These are phyloP conservation scores for Callipepla squamata DNA, from an alignment of 2,113 vertebrate species.

Conservation along the genomic window DNA sequence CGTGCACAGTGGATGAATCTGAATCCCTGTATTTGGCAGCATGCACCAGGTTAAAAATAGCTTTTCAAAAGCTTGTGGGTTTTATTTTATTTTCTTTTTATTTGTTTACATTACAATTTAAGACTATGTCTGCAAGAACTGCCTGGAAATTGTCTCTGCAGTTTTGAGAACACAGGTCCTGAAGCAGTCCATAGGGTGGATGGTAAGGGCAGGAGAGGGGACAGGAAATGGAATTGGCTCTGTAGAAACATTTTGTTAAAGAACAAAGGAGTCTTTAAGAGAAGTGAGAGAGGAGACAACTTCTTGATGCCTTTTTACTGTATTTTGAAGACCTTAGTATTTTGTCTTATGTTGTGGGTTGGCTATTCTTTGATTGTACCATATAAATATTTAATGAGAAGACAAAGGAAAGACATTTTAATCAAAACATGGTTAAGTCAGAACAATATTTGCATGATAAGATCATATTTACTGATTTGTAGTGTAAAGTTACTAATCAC, in stretches of 20 bases:
- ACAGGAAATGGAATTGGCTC: background rate
- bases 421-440: background rate
- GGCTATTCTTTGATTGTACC: background rate
- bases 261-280: background rate
- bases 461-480: background rate
- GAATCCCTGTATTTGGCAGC: background rate
- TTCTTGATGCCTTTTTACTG: slow-evolving; percentile 22
- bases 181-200: background rate
- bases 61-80: background rate
- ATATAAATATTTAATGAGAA: background rate
- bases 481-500: background rate
- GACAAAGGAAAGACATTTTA: background rate
- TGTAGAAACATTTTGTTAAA: background rate
- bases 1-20: fast-evolving
- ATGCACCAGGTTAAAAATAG: background rate
- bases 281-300: background rate
- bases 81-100: background rate
- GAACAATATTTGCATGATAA: background rate
- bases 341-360: background rate
- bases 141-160: background rate
- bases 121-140: background rate
- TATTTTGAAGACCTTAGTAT: fast-evolving
- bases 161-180: background rate
- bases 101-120: background rate
- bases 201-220: background rate